Conservation (phyloP, 92 coral and sea anemone genomes). For the Palythoa grandiflora region DNA sequence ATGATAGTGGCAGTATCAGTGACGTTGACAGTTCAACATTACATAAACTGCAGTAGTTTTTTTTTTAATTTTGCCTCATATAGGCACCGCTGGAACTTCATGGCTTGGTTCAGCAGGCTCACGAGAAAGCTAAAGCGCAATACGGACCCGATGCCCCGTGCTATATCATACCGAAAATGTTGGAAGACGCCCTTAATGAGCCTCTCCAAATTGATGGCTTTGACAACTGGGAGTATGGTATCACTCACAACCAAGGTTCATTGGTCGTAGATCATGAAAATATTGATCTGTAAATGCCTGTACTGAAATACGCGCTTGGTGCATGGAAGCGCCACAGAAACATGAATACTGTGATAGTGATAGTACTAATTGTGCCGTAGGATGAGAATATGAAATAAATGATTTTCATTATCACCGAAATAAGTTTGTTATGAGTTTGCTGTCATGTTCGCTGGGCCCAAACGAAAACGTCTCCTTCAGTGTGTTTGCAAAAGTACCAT, state of each 20-base stretch:
- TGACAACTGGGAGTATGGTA: conserved; percentile 48
- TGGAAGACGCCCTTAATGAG: conserved; percentile 52
- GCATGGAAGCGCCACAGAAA: too few species aligned
- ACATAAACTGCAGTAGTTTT: too few species aligned
- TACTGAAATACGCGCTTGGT: background rate
- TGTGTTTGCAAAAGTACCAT: too few species aligned
- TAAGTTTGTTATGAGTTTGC: too few species aligned
- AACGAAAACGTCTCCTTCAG: too few species aligned
- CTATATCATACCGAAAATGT: conserved; percentile 41
- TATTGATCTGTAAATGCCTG: background rate
- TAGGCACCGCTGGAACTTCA: conserved; percentile 48
- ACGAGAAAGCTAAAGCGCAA: conserved; percentile 45
- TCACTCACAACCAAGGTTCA: conserved; percentile 47
- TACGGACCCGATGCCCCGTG: conserved; percentile 38
- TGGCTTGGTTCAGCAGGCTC: conserved; percentile 46
- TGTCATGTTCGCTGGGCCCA: too few species aligned
- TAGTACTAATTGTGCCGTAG: too few species aligned
- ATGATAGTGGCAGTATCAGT: too few species aligned
- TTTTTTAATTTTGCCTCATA: too few species aligned
- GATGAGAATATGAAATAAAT: too few species aligned
- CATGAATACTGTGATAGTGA: too few species aligned
- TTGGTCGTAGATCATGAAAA: conserved; percentile 50
- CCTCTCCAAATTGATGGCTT: conserved; percentile 53
- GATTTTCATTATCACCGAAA: too few species aligned
- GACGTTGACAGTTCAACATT: background rate